Base-by-base conservation (phyloP, 2,888 invertebrate species). In the Aspidiotus rigidus region DNA sequence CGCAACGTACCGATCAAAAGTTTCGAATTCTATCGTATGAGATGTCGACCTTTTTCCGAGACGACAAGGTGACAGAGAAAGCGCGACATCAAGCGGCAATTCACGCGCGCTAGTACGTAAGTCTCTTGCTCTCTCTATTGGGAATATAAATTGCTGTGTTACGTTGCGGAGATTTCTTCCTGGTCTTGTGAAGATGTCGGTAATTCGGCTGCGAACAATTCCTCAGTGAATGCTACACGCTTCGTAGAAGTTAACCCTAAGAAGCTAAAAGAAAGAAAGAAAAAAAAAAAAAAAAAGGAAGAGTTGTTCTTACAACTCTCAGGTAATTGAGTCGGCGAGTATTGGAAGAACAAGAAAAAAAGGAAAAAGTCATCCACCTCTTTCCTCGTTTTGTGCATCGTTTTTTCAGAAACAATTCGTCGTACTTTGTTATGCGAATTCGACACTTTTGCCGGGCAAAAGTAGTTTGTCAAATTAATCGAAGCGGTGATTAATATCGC, bases 181-280 rank as follows among this genome's bases (percentile, higher is more conserved):
- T 13, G n/a, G 11, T n/a, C 10, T n/a, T 49, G 49, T 49, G 28
- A 28, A 28, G 28, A 28, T 28, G n/a, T n/a, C 49, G 49, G 49
- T 49, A 49, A 49, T 49, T 49, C 49, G 49, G 49, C 49, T 49
- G 49, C 49, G 49, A 49, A 49, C 49, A 49, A 49, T 49, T 49
- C 49, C 49, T 49, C 11, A n/a, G 49, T 49, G 49, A 11, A 49
- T 49, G n/a, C 49, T 11, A 11, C 10, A 49, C 28, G 28, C 10
- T 49, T 49, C 49, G 49, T 49, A 49, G n/a, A 49, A 49, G 49
- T 49, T 49, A 49, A 49, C 49, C 49, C 49, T 49, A n/a, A 28
- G 28, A 28, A 28, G 28, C 28, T 28, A 5, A 28, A n/a, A n/a
- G n/a, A n/a, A n/a, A n/a, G n/a, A n/a, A n/a, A n/a, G n/a, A n/a